phyloP scores from a whole-genome alignment of 37 sponge, comb jelly and placozoan species.

The Aplysina aerophoba region DNA sequence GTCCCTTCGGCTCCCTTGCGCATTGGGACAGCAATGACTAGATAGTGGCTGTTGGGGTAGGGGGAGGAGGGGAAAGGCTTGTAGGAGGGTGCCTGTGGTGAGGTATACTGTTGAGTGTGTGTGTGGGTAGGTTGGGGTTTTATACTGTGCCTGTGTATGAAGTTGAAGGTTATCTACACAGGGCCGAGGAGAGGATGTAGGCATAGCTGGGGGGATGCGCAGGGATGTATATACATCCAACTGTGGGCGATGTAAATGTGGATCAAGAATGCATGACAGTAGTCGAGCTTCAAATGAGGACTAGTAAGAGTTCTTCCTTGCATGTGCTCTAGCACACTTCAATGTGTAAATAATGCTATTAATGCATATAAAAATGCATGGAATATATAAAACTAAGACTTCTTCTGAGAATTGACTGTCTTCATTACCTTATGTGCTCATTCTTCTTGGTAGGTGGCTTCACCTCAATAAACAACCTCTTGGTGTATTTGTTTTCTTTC shows the following conservation, averaged over 20 bases:
- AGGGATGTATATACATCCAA: not conserved
- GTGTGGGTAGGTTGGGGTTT: not conserved
- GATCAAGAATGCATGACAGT: not conserved
- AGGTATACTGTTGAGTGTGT: not conserved
- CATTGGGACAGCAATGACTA: constrained; percentile 58
- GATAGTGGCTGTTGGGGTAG: constrained; percentile 43
- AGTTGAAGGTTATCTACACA: too few species aligned
- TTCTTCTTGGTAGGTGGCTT: not conserved
- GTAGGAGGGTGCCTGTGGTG: constrained; percentile 4
- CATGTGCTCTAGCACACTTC: not conserved
- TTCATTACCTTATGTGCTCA: constrained; percentile 19
- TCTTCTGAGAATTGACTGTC: not conserved
- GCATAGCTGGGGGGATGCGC: too few species aligned
- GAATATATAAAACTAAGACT: not conserved
- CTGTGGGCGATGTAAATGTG: not conserved
- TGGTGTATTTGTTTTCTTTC: not conserved
- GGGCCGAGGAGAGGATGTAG: too few species aligned
- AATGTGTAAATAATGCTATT: constrained; percentile 4
- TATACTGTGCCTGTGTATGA: not conserved
- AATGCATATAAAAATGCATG: constrained; percentile 27
- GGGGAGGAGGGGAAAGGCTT: not conserved
- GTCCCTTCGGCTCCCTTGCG: not conserved
- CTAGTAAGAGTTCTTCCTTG: not conserved
- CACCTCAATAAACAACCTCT: not conserved
- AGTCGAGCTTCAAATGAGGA: constrained; percentile 1